Base-by-base conservation (phyloP, 2,888 invertebrate species). In the Drosophila vallismaia region DNA sequence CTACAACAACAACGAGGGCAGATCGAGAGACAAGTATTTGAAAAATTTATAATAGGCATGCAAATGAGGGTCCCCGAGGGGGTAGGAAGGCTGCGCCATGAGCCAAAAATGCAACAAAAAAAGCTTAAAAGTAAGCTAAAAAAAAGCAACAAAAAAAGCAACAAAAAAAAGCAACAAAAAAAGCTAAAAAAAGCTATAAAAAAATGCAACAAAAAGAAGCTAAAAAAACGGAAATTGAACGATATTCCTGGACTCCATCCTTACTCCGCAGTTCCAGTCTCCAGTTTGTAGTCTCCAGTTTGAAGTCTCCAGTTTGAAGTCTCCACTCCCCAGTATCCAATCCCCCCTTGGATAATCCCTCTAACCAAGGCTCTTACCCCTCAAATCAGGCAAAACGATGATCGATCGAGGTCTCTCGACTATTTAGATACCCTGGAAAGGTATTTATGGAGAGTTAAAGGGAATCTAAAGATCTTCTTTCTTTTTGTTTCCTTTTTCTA, bases 21-120 rank as follows among this genome's bases (percentile, higher is more conserved):
- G 63, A 69, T 53, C 56, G 75, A 86, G 44, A 54, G 44, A 54
- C 60, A 86, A 84, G 52, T 81, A 82, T 82, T 82, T 86, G 78
- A 84, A 86, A 77, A 80, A 86, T 86, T 71, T 81, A 80, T 77
- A 84, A 86, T 68, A 53, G 69, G 74, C 83, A 83, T 76, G 79
- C 74, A 79, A 83, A 79, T 83, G 60, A 68, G 71, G 28, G 7
- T 3, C 19, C 19, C 5, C 29, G 38, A 28, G 26, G 36, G 26
- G 12, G 8, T 10, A n/a, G 66, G 46, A 75, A 67, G n/a, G n/a
- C n/a, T n/a, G n/a, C n/a, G n/a, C n/a, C n/a, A 46, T 50, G 24
- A 49, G 62, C 54, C 49, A 36, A 49, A 42, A 14, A 14, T 14
- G 14, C 14, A 14, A 14, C 14, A 19, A 19, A 19, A 19, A 67